Evolutionary conservation across 2,113 vertebrate species (phyloP).

Genomic region (Amphiprion ocellaris): DNA sequence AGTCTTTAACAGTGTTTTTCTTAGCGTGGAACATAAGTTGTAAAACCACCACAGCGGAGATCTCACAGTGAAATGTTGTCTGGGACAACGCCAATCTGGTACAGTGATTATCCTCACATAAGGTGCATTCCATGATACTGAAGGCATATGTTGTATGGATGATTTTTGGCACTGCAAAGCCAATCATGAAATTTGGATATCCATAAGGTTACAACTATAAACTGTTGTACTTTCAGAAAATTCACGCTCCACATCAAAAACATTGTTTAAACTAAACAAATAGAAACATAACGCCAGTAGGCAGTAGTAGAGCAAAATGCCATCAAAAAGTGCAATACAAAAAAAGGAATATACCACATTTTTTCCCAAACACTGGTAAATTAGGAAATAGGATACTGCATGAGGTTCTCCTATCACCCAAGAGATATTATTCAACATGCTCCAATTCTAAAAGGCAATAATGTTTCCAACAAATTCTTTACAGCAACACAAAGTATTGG

Average conservation of each 20-base stretch:
- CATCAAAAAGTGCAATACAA: constrained; percentile 73
- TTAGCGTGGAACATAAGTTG: constrained; percentile 18
- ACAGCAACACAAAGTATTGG: background rate
- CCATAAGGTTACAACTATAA: constrained; percentile 1
- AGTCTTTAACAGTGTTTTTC: constrained; percentile 51
- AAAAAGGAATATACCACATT: constrained; percentile 27
- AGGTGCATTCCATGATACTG: constrained; percentile 42
- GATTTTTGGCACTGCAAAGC: constrained; percentile 54
- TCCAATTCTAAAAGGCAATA: constrained; percentile 13
- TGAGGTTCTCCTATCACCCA: background rate
- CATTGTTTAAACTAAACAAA: background rate
- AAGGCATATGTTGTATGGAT: background rate
- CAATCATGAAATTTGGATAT: constrained; percentile 19
- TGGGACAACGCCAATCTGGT: constrained; percentile 43
- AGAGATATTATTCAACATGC: constrained; percentile 25
- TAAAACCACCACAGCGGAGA: constrained; percentile 17
- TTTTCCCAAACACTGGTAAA: constrained; percentile 53
- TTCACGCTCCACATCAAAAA: constrained; percentile 30
- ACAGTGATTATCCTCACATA: constrained; percentile 25
- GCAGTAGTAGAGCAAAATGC: constrained; percentile 59
- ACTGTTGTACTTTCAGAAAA: background rate
- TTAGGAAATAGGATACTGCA: constrained; percentile 21
- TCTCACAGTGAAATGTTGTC: constrained; percentile 55
- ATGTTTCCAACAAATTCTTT: constrained; percentile 12
- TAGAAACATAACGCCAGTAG: constrained; percentile 9